Conservation (phyloP, 2,888 invertebrate genomes). For the Tiliacea citrago region DNA sequence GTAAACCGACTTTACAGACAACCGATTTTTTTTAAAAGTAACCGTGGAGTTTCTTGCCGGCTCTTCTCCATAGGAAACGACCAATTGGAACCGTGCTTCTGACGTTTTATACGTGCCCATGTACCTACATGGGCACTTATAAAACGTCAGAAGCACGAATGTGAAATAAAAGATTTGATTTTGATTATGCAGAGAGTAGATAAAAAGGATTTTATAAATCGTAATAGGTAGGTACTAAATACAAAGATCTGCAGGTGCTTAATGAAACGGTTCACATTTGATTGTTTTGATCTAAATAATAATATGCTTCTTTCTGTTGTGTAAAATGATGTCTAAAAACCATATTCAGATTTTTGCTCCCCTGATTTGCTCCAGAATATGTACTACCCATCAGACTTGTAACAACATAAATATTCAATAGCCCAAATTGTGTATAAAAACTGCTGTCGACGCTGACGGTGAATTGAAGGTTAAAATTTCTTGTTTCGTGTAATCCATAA, state of each 20-base stretch:
- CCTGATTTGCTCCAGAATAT: background rate
- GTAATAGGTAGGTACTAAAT: background rate
- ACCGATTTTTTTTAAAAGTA: too few species aligned
- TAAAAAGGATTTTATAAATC: slow-evolving; percentile 11
- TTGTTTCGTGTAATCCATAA: slow-evolving; percentile 5
- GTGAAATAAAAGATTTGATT: too few species aligned
- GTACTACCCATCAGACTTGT: background rate
- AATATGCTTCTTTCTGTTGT: background rate
- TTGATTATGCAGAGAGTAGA: background rate
- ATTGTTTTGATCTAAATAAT: background rate
- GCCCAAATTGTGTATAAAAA: slow-evolving; percentile 9
- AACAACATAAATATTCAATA: slow-evolving; percentile 32
- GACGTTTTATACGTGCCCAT: too few species aligned
- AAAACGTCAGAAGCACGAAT: too few species aligned
- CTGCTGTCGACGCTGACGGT: too few species aligned
- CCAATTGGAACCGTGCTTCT: too few species aligned
- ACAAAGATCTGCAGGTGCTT: background rate
- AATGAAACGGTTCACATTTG: background rate
- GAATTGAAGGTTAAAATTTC: too few species aligned
- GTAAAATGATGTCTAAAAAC: background rate
- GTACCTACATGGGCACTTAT: too few species aligned
- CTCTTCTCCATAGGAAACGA: too few species aligned
- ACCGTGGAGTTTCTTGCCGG: too few species aligned
- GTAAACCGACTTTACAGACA: too few species aligned
- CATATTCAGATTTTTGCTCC: background rate